Conservation (phyloP, 2,113 vertebrate species). For the Alexandromys fortis region DNA sequence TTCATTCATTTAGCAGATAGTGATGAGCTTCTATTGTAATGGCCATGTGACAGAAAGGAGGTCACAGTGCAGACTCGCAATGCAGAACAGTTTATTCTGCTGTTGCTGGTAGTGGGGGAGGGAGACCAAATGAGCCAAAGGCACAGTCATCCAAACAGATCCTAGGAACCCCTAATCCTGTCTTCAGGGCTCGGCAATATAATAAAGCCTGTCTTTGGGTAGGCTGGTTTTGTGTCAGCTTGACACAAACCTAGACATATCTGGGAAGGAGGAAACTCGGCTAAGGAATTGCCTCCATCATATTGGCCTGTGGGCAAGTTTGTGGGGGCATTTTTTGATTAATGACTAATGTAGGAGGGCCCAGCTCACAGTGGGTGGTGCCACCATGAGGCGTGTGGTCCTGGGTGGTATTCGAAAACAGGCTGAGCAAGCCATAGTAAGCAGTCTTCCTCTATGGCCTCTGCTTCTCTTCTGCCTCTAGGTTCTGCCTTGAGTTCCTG, state of each 20-base stretch:
- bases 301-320: not conserved
- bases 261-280: not conserved
- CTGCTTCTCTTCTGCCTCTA: not conserved
- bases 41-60: not conserved
- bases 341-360: not conserved
- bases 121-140: not conserved
- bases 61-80: not conserved
- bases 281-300: not conserved
- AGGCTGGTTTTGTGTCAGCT: not conserved
- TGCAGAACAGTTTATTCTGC: not conserved
- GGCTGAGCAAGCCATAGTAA: not conserved
- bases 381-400: not conserved
- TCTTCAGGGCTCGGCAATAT: not conserved
- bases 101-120: not conserved
- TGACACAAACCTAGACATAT: not conserved
- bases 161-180: not conserved
- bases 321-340: not conserved
- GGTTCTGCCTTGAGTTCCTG: not conserved
- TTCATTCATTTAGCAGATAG: conserved; percentile 15
- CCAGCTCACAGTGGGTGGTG: not conserved
- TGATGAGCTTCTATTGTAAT: conserved; percentile 18
- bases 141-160: not conserved
- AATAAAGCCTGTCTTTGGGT: too few species aligned
- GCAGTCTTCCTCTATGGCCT: not conserved
- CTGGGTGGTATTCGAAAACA: not conserved